Conservation (phyloP, 2,888 invertebrate genomes). For the Acholoe squamosa region DNA sequence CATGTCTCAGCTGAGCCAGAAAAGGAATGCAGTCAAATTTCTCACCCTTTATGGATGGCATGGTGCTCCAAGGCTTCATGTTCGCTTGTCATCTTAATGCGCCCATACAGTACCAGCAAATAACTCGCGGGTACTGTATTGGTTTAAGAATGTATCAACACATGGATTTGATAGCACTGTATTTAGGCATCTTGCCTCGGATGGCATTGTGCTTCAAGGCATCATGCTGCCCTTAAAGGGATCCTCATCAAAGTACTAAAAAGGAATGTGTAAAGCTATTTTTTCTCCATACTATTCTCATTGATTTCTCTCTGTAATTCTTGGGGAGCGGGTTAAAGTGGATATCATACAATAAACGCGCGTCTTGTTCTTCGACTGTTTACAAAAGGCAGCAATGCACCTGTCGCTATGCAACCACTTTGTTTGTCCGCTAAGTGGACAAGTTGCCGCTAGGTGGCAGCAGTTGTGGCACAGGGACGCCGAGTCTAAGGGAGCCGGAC, state of each 20-base stretch:
- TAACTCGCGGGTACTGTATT: no score
- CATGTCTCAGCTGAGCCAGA: conserved; percentile 13
- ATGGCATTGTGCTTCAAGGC: no score
- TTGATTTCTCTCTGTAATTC: background rate
- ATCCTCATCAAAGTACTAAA: background rate
- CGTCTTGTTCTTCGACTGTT: conserved; percentile 55
- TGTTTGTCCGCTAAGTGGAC: conserved; percentile 44
- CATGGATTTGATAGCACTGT: no score
- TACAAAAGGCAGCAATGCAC: conserved; percentile 56
- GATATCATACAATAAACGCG: background rate
- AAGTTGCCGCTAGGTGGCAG: background rate
- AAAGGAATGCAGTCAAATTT: background rate
- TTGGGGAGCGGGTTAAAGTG: background rate
- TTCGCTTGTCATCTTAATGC: no score
- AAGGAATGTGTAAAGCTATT: background rate
- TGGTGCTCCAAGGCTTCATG: no score
- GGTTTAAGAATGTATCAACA: no score
- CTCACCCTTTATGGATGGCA: no score
- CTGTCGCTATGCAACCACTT: conserved; percentile 60
- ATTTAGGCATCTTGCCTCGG: no score
- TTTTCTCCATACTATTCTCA: background rate
- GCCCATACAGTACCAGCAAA: no score
- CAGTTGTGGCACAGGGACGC: background rate
- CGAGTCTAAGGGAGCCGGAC: conserved; percentile 18
- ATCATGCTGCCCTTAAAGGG: no score